Evolutionary conservation across 2,113 vertebrate species (phyloP).

Genomic region (Corythornis vintsioides): DNA sequence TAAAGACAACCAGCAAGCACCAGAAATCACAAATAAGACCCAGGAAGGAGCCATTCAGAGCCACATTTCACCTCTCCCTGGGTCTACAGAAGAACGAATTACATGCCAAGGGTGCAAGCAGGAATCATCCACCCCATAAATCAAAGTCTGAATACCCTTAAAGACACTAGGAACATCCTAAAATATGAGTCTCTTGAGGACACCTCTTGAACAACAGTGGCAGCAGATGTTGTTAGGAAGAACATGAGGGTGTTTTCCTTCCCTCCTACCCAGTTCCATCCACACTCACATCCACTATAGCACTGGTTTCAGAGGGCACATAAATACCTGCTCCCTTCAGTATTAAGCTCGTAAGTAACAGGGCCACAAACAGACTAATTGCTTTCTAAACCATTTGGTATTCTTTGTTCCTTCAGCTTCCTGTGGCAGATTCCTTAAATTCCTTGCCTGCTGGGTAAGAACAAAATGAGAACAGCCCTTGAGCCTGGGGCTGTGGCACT

Average conservation of each 20-base stretch:
- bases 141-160: not conserved
- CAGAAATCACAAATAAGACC: not conserved
- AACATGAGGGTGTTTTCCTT: fast-evolving
- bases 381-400: not conserved
- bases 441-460: not conserved
- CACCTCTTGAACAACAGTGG: not conserved
- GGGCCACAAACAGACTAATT: not conserved
- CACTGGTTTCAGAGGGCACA: not conserved
- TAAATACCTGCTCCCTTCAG: not conserved
- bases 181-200: fast-evolving
- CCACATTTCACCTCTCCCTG: fast-evolving
- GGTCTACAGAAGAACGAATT: not conserved
- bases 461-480: not conserved
- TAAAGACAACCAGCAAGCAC: not conserved
- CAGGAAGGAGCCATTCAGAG: not conserved
- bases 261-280: not conserved
- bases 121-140: not conserved
- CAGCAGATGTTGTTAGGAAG: not conserved
- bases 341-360: not conserved
- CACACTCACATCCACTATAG: fast-evolving
- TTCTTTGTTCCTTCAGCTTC: not conserved
- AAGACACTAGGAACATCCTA: not conserved
- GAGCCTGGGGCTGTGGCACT: not conserved
- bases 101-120: not conserved
- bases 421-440: not conserved